Conservation (phyloP, 2,888 invertebrate genomes). For the Tetragonisca angustula region DNA sequence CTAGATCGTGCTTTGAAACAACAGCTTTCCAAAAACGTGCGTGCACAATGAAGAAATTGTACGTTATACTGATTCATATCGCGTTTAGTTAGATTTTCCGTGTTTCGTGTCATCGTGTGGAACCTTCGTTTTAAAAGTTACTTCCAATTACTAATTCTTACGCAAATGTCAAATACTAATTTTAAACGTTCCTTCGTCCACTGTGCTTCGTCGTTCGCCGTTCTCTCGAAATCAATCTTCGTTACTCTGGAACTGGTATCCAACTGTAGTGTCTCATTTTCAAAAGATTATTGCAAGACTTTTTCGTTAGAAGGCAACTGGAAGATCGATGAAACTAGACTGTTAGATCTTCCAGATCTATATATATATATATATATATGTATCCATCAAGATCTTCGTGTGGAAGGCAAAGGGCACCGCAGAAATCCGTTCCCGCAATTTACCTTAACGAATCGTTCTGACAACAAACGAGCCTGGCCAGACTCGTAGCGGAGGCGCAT, state of each 20-base stretch:
- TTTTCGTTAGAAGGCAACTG: too few species aligned
- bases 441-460: conserved; percentile 11
- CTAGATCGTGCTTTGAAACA: background rate
- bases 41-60: background rate
- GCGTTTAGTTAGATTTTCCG: background rate
- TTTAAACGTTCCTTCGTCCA: background rate
- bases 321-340: too few species aligned
- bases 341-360: too few species aligned
- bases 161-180: background rate
- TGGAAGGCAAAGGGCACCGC: background rate
- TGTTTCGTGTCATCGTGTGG: background rate
- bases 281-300: too few species aligned
- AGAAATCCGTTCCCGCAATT: conserved; percentile 4
- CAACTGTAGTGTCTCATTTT: too few species aligned
- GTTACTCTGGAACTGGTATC: too few species aligned
- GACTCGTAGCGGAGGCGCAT: background rate
- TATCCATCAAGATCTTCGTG: background rate
- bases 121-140: too few species aligned
- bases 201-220: too few species aligned
- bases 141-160: too few species aligned
- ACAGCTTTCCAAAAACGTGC: background rate
- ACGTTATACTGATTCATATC: background rate
- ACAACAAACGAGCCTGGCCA: background rate
- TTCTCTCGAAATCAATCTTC: too few species aligned
- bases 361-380: too few species aligned